Conservation (phyloP, 2,113 vertebrate genomes). For the Nycticebus coucang region DNA sequence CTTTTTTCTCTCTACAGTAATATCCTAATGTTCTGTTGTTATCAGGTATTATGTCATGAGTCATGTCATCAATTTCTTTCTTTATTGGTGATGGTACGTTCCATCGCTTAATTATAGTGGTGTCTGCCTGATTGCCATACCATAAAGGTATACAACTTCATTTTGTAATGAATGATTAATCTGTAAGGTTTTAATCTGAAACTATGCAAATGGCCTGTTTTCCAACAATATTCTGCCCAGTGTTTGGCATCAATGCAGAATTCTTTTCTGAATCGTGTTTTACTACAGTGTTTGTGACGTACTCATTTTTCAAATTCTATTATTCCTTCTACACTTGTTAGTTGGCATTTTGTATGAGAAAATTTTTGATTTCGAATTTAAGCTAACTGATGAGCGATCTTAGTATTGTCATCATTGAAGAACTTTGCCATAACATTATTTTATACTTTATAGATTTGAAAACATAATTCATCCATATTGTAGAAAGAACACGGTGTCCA, state of each 20-base stretch:
- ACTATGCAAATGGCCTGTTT: background rate
- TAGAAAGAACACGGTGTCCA: background rate
- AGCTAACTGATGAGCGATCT: background rate
- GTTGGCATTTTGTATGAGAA: background rate
- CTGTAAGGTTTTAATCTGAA: background rate
- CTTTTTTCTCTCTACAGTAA: background rate
- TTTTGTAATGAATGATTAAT: background rate
- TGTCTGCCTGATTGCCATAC: background rate
- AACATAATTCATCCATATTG: background rate
- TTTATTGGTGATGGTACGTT: background rate
- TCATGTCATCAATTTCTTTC: background rate
- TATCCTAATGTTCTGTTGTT: background rate
- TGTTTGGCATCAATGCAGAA: background rate
- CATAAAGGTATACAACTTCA: background rate
- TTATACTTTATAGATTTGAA: background rate
- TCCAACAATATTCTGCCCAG: background rate
- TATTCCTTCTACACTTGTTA: background rate
- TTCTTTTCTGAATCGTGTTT: background rate
- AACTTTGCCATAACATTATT: background rate
- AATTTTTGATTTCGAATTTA: background rate
- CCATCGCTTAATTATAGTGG: background rate
- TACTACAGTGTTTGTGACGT: background rate
- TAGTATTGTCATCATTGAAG: background rate
- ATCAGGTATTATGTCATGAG: background rate
- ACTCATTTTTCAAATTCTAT: background rate